These are phyloP conservation scores for Cancer borealis DNA, from an alignment of 2,888 invertebrate genomes.

Conservation along the genomic window DNA sequence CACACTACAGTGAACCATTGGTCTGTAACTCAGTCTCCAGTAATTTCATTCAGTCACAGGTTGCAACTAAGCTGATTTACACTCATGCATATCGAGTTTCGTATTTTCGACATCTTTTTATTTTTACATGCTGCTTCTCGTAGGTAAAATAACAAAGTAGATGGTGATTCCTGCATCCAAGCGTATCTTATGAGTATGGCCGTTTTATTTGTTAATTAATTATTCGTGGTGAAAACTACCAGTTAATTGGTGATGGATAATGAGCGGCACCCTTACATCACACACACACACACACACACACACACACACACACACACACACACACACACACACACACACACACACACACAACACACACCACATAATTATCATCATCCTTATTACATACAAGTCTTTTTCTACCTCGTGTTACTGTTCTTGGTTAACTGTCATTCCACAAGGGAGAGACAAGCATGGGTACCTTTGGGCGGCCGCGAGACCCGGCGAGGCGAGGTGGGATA, in stretches of 20 bases:
- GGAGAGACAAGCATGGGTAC: background rate
- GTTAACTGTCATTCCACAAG: background rate
- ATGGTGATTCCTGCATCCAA: background rate
- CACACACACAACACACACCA: no score
- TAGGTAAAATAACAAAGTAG: background rate
- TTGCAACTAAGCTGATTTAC: background rate
- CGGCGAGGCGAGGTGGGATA: background rate
- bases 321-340: no score
- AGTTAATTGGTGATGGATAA: no score
- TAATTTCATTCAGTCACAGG: background rate
- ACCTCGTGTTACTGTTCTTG: background rate
- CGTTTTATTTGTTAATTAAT: no score
- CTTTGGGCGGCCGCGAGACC: background rate
- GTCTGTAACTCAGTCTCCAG: no score
- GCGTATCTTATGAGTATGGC: background rate
- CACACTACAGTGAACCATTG: no score
- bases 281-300: no score
- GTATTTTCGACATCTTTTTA: background rate
- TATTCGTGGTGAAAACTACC: no score
- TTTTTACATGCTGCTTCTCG: background rate
- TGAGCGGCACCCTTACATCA: background rate
- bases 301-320: no score
- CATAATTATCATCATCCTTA: no score
- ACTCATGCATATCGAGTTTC: background rate
- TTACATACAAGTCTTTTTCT: no score